These are phyloP conservation scores for Serranochromis macrocephalus DNA, from an alignment of 2,113 vertebrate species.

Conservation along the genomic window DNA sequence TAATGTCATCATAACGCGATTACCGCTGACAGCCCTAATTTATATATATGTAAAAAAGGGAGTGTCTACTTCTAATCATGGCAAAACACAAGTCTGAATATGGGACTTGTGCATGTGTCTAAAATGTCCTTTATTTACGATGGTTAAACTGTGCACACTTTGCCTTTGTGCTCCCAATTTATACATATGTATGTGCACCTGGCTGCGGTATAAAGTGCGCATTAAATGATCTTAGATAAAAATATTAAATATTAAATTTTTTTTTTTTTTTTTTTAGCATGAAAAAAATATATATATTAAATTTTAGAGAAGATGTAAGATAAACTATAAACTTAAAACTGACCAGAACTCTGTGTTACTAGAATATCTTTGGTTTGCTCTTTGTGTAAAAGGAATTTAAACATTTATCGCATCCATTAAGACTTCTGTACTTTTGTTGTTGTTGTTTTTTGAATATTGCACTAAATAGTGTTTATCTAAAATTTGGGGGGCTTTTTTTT, in stretches of 20 bases:
- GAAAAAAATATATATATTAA: fast-evolving
- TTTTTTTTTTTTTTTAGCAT: too few relatives aligned
- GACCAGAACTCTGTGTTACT: background rate
- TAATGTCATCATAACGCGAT: background rate
- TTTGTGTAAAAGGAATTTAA: background rate
- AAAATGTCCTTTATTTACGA: background rate
- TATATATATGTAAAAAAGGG: background rate
- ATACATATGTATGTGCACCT: too few relatives aligned
- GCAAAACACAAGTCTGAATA: background rate
- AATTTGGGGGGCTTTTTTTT: background rate
- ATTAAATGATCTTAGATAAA: background rate
- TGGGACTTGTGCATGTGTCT: background rate
- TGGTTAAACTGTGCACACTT: background rate
- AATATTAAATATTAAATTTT: fast-evolving
- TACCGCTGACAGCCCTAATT: fast-evolving
- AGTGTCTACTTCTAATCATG: background rate
- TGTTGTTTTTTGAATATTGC: background rate
- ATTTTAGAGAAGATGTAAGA: background rate
- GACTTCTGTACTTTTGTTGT: background rate
- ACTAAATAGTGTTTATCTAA: background rate
- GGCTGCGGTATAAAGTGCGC: background rate
- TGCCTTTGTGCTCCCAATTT: background rate
- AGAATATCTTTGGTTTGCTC: conserved; percentile 2
- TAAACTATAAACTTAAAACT: background rate
- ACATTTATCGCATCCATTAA: background rate